These are phyloP conservation scores for Calameuta pallipes DNA, from an alignment of 2,888 invertebrate genomes.

Conservation along the genomic window DNA sequence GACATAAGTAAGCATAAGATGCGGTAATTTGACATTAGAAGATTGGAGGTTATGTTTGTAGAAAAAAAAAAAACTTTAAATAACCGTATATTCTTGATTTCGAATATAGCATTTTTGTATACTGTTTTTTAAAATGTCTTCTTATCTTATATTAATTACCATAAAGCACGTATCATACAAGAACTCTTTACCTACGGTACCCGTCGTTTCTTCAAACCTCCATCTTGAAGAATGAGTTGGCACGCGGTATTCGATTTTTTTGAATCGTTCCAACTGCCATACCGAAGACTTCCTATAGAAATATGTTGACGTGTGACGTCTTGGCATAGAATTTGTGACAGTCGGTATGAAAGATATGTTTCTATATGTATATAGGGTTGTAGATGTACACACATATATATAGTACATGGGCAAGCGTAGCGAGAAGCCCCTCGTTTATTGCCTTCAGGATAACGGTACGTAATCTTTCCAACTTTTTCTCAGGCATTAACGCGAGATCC, in stretches of 20 bases:
- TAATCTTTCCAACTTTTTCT: not conserved
- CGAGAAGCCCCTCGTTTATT: slow-evolving; percentile 6
- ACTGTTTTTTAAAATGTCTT: not conserved
- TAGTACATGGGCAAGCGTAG: not conserved
- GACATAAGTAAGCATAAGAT: not conserved
- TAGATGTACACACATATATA: not conserved
- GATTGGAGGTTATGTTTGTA: not conserved
- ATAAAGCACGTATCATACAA: not conserved
- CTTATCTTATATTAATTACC: not conserved
- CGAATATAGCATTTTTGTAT: not conserved
- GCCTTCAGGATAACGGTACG: not conserved
- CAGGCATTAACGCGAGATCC: slow-evolving; percentile 7
- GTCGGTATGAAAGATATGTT: not conserved
- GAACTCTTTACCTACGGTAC: not conserved
- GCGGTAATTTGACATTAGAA: not conserved
- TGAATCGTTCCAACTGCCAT: not conserved
- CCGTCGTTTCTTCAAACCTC: not conserved
- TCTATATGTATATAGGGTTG: not conserved
- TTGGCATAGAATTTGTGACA: not conserved
- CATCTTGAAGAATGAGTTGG: slow-evolving; percentile 1
- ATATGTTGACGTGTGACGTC: not conserved
- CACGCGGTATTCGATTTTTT: not conserved
- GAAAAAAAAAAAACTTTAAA: not conserved
- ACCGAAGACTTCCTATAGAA: slow-evolving; percentile 3
- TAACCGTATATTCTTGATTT: not conserved